Evolutionary conservation across 1,140 invertebrate species (phyloP).

Genomic region (Drosophila bifasciata): DNA sequence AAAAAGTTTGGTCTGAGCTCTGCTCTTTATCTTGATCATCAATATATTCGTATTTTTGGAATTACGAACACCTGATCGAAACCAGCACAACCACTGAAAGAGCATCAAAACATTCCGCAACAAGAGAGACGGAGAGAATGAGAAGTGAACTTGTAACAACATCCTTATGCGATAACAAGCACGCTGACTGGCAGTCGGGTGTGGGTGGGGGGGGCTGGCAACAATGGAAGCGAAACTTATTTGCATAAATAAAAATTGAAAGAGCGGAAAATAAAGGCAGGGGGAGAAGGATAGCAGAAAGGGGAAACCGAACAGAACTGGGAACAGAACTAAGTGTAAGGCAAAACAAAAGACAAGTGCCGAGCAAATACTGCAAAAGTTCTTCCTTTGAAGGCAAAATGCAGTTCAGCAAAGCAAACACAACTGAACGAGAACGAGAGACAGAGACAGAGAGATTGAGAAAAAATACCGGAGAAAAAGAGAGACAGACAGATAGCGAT

Average conservation of each 20-base stretch:
- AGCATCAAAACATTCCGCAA: background rate
- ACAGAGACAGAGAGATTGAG: background rate
- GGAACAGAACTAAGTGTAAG: slow-evolving; percentile 52
- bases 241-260: slow-evolving; percentile 82
- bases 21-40: background rate
- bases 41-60: background rate
- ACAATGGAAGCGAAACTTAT: slow-evolving; percentile 73
- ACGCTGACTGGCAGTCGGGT: background rate
- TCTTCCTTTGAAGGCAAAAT: slow-evolving; percentile 71
- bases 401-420: slow-evolving; percentile 43
- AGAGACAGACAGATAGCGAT: background rate
- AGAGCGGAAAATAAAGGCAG: slow-evolving; percentile 67
- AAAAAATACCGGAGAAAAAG: background rate
- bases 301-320: slow-evolving; percentile 4
- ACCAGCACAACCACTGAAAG: no score
- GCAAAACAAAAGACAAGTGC: slow-evolving; percentile 80
- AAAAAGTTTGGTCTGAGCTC: no score
- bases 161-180: slow-evolving; percentile 80
- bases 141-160: slow-evolving; percentile 75
- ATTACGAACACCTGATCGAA: no score
- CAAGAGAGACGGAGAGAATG: slow-evolving; percentile 10
- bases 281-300: slow-evolving; percentile 20
- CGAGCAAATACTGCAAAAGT: slow-evolving; percentile 78
- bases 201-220: slow-evolving; percentile 34
- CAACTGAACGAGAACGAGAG: background rate